Base-by-base conservation (phyloP, 2,888 invertebrate species). In the Rotaria socialis region DNA sequence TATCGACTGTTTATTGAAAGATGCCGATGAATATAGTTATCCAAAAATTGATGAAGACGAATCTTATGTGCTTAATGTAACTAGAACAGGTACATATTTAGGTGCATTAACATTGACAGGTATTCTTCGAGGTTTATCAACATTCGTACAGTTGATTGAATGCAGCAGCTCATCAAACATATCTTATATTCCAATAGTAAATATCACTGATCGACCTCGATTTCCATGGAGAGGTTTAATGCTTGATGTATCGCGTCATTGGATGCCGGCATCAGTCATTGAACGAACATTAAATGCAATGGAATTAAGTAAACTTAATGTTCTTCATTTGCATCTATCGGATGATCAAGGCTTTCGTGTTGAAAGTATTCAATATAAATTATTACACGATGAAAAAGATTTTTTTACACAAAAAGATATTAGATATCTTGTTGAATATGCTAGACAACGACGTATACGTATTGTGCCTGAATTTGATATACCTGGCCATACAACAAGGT, bases 401-500 rank as follows among this genome's bases (percentile, higher is more conserved):
- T 86, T 86, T 52, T 87, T 84, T 84, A 84, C 84, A 43, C 86
- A 56, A 41, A 41, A 86, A 52, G 86, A 87, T 56, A 85, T 87
- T 27, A 27, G 41, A 80, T 41, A 86, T 41, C 58, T 87, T n/a
- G 84, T 86, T 43, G 87, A 87, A 47, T 86, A 60, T 67, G 85
- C 85, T 27, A 50, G 67, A 41, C 27, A 85, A 24, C 58, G 87
- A 84, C 84, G 87, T 84, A 87, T 87, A n/a, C 41, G 87, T 52
- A 50, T 87, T 19, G 14, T 80, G 47, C 80, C 80, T 47, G 87
- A 87, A 85, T 87, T 87, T 56, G 87, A 87, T 52, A 80, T 80
- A 41, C 87, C 87, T 43, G 91, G 90, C 84, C 91, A 91, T 88
- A 90, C 90, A 0, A 89, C 89, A 87, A 67, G 67, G 67, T 67